Evolutionary conservation across 1,140 invertebrate genomes (phyloP).

Genomic region (Parapsyche elsis): DNA sequence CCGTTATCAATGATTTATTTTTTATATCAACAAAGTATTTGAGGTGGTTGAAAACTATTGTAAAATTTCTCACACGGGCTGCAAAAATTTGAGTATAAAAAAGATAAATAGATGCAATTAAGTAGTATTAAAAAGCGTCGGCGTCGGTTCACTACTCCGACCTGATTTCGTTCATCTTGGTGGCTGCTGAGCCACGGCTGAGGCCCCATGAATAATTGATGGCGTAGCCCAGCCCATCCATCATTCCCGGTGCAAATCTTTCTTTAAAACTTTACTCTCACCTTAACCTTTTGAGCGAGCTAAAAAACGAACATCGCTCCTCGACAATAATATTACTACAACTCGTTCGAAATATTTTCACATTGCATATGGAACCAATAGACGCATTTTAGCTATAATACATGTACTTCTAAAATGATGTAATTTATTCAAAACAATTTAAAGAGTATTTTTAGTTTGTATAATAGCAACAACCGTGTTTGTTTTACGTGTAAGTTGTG

Average conservation of each 20-base stretch:
- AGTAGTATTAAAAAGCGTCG: slow-evolving; percentile 20
- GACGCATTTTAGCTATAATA: too few species aligned
- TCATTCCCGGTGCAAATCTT: slow-evolving; percentile 55
- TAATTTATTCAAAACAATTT: too few species aligned
- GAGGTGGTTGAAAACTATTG: too few species aligned
- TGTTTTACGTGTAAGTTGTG: too few species aligned
- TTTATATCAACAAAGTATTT: too few species aligned
- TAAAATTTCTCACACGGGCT: too few species aligned
- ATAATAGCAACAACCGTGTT: too few species aligned
- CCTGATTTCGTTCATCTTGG: background rate
- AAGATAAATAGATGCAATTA: slow-evolving; percentile 35
- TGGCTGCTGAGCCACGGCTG: background rate
- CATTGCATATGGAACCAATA: too few species aligned
- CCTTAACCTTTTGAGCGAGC: slow-evolving; percentile 50
- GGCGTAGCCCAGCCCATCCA: slow-evolving; percentile 52
- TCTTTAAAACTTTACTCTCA: slow-evolving; percentile 55
- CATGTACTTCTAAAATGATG: too few species aligned
- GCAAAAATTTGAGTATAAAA: slow-evolving; percentile 3
- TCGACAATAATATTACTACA: background rate
- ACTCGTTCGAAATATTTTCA: background rate
- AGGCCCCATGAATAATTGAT: slow-evolving; percentile 55
- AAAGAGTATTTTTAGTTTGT: too few species aligned
- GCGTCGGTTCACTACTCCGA: background rate
- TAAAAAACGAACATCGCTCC: slow-evolving; percentile 9
- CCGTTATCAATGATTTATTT: too few species aligned